Conservation (phyloP, 2,113 vertebrate genomes). For the Channa maculata region DNA sequence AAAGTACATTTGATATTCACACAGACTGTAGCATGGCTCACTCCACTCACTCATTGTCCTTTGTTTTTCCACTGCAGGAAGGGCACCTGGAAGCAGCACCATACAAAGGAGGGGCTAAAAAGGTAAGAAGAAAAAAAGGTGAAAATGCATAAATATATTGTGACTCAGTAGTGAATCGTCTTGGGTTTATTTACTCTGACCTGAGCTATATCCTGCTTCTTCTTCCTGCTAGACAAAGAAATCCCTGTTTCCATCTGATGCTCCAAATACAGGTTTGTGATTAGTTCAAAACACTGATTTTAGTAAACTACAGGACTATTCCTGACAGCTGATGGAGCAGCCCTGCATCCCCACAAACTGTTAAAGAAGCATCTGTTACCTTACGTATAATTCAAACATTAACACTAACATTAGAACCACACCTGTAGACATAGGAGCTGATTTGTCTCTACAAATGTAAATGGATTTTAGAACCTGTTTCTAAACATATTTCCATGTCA, state of each 20-base stretch:
- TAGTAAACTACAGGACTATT: neutral
- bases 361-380: too few species aligned
- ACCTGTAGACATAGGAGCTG: too few species aligned
- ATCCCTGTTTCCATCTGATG: neutral
- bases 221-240: constrained; percentile 45
- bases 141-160: too few species aligned
- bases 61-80: constrained; percentile 18
- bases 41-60: too few species aligned
- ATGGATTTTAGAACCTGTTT: too few species aligned
- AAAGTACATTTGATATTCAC: neutral
- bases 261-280: constrained; percentile 43
- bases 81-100: constrained; percentile 40
- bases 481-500: too few species aligned
- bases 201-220: neutral
- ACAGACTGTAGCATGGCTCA: too few species aligned
- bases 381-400: too few species aligned
- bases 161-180: neutral
- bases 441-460: too few species aligned
- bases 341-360: too few species aligned
- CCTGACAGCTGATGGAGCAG: too few species aligned
- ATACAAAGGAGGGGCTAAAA: constrained; percentile 11
- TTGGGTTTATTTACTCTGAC: neutral
- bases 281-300: neutral
- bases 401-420: too few species aligned
- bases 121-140: constrained; percentile 15